Conservation (phyloP, 1,140 invertebrate species). For the Belonocnema kinseyi region DNA sequence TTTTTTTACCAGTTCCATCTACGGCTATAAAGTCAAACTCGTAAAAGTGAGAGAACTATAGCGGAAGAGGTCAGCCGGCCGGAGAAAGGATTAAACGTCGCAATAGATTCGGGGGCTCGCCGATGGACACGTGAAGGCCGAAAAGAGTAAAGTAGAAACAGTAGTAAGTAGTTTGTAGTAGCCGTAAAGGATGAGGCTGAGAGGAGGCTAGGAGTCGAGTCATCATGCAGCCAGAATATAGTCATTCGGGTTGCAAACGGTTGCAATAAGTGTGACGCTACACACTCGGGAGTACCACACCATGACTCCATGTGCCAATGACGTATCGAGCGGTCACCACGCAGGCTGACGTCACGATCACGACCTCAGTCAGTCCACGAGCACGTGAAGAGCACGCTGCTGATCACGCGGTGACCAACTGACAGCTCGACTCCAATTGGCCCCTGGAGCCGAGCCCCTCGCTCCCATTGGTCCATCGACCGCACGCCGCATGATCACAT, state of each 20-base stretch:
- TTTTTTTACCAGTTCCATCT: background rate
- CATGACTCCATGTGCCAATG: slow-evolving; percentile 54
- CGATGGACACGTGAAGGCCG: slow-evolving; percentile 22
- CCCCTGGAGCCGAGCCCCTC: slow-evolving; percentile 69
- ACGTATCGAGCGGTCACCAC: slow-evolving; percentile 71
- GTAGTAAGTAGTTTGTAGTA: slow-evolving; percentile 6
- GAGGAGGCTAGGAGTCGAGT: background rate
- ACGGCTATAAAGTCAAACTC: background rate
- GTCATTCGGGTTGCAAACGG: too few species aligned
- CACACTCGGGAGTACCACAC: slow-evolving; percentile 38
- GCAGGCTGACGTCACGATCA: slow-evolving; percentile 75
- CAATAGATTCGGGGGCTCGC: slow-evolving; percentile 51
- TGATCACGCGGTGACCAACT: slow-evolving; percentile 71
- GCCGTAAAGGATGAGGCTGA: background rate
- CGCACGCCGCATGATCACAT: slow-evolving; percentile 62
- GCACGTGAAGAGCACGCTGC: slow-evolving; percentile 75
- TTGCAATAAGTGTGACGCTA: slow-evolving; percentile 56
- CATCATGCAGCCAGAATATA: background rate
- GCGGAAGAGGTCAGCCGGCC: slow-evolving; percentile 15
- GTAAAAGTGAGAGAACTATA: slow-evolving; percentile 19
- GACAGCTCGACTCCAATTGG: slow-evolving; percentile 68
- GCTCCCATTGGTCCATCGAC: slow-evolving; percentile 60
- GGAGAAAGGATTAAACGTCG: background rate
- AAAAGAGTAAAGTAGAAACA: slow-evolving; percentile 33
- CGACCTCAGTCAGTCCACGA: slow-evolving; percentile 70